These are phyloP conservation scores for Climacteris rufus DNA, from an alignment of 2,113 vertebrate species.

Conservation along the genomic window DNA sequence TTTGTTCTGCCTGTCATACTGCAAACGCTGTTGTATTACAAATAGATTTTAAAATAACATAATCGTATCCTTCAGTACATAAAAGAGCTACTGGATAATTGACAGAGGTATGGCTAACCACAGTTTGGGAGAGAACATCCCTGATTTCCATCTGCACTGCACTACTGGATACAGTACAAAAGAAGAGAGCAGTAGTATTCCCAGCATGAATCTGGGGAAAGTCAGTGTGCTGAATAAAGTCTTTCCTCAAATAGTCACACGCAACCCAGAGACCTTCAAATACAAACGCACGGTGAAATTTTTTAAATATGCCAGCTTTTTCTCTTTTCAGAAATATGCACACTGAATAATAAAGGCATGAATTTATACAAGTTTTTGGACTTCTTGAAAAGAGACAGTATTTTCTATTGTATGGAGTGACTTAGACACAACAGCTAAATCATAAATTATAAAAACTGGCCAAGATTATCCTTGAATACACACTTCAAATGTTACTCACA, in stretches of 20 bases:
- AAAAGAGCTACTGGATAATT: background rate
- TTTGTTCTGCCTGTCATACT: background rate
- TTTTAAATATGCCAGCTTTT: background rate
- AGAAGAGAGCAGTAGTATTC: background rate
- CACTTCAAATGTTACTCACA: background rate
- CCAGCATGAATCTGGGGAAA: background rate
- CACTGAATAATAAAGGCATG: background rate
- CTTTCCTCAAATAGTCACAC: background rate
- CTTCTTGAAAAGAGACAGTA: background rate
- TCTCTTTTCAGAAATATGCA: background rate
- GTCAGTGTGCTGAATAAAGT: background rate
- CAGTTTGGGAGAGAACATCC: background rate
- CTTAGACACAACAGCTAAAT: background rate
- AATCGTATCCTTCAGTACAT: background rate
- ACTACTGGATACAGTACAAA: background rate
- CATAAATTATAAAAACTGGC: background rate
- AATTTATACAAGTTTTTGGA: background rate
- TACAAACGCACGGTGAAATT: background rate
- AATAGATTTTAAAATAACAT: background rate
- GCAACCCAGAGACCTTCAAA: background rate
- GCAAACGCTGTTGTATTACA: background rate
- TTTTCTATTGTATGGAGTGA: background rate
- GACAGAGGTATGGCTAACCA: background rate
- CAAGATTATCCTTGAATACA: background rate
- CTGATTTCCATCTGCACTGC: background rate